Conservation (phyloP, 1,140 invertebrate genomes). For the Eupeodes corollae region DNA sequence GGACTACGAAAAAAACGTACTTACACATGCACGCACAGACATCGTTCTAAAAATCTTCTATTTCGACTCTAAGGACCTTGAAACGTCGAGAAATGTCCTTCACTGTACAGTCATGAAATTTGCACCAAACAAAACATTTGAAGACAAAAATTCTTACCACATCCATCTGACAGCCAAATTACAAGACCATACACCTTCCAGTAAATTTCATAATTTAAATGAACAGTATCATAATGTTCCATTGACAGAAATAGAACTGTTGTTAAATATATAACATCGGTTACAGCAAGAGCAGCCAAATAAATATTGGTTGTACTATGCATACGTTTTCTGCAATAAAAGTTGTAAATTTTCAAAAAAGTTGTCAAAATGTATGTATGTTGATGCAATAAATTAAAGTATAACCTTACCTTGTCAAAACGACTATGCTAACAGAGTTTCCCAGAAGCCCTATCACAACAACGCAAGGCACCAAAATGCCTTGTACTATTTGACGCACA, state of each 20-base stretch:
- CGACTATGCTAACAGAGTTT: constrained; percentile 59
- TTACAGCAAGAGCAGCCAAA: constrained; percentile 58
- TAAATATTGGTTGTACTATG: constrained; percentile 64
- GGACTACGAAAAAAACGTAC: no score
- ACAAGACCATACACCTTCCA: constrained; percentile 23
- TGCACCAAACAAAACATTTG: no score
- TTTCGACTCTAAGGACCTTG: no score
- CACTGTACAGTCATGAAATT: no score
- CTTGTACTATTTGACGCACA: constrained; percentile 44
- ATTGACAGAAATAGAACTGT: constrained; percentile 55
- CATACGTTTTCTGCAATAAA: constrained; percentile 48
- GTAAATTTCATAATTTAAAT: constrained; percentile 25
- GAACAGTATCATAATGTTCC: constrained; percentile 45
- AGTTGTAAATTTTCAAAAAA: constrained; percentile 5
- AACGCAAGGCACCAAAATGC: constrained; percentile 56
- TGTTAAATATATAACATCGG: constrained; percentile 58
- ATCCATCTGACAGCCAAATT: constrained; percentile 29
- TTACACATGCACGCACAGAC: no score
- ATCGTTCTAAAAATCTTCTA: no score
- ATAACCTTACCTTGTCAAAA: constrained; percentile 50
- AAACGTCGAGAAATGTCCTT: no score
- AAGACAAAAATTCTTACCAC: no score
- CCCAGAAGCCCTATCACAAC: constrained; percentile 57
- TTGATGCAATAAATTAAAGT: constrained; percentile 10
- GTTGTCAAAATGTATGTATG: neutral